Conservation (phyloP, 2,797 vertebrate genomes). For the Chaetophractus vellerosus region DNA sequence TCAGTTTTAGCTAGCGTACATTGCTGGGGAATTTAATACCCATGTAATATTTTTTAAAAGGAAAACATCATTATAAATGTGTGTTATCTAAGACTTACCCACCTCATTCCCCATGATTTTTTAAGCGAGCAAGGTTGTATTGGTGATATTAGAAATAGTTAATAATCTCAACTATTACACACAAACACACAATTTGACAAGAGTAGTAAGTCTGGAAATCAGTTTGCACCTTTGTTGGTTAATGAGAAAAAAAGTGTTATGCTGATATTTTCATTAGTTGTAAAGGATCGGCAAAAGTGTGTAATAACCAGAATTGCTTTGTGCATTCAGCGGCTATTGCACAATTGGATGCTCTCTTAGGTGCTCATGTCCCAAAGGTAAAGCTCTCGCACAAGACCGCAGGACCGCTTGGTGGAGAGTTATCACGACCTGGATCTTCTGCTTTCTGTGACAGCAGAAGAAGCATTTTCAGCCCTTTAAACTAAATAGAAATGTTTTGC, state of each 20-base stretch:
- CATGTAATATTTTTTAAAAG: not conserved
- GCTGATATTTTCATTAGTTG: not conserved
- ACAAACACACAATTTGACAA: not conserved
- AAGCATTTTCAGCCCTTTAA: not conserved
- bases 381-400: not conserved
- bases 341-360: too few species aligned
- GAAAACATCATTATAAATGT: not conserved
- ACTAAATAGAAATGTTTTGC: too few species aligned
- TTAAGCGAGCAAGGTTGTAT: rapidly evolving
- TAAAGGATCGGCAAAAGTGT: not conserved
- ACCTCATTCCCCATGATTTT: not conserved
- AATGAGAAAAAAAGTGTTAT: not conserved
- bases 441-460: not conserved
- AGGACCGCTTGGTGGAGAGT: rapidly evolving
- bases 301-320: too few species aligned
- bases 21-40: not conserved
- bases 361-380: not conserved
- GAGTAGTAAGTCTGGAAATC: not conserved
- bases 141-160: not conserved
- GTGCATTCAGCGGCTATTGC: rapidly evolving
- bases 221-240: not conserved
- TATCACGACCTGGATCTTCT: not conserved
- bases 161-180: not conserved
- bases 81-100: not conserved
- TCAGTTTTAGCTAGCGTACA: not conserved